Conservation (phyloP, 2,113 vertebrate genomes). For the Onychostruthus taczanowskii region DNA sequence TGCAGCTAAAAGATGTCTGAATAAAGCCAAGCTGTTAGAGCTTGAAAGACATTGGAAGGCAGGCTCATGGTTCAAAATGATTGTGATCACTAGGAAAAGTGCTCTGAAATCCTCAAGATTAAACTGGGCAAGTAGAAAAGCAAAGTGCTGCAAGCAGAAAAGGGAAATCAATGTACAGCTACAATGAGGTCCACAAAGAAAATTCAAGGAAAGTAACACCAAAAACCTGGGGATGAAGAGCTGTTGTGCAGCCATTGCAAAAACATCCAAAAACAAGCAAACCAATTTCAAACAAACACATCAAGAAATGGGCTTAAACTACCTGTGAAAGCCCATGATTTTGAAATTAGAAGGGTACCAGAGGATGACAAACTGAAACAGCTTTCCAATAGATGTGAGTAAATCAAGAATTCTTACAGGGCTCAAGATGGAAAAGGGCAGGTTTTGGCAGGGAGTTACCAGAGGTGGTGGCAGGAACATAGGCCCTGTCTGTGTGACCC, state of each 20-base stretch:
- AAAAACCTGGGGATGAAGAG: not conserved
- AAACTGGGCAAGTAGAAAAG: not conserved
- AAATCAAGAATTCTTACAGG: not conserved
- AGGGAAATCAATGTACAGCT: not conserved
- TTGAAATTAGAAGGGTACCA: not conserved
- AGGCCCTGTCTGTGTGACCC: not conserved
- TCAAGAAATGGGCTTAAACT: not conserved
- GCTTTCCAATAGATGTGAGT: not conserved
- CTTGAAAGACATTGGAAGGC: not conserved
- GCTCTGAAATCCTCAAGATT: not conserved
- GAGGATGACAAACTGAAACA: not conserved
- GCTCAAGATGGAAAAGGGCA: not conserved
- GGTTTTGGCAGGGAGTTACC: not conserved
- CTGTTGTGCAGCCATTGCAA: not conserved
- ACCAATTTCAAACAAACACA: not conserved
- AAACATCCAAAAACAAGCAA: not conserved
- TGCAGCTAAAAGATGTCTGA: not conserved
- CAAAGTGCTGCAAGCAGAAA: not conserved
- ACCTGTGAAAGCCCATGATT: not conserved
- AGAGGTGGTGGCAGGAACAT: not conserved
- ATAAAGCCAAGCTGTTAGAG: not conserved
- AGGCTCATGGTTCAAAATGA: not conserved
- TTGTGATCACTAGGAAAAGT: not conserved
- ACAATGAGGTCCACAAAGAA: not conserved
- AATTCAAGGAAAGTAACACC: not conserved